Evolutionary conservation across 2,113 vertebrate genomes (phyloP), one percentile per base, ranked within the genome.

Genomic region (Picathartes gymnocephalus): DNA sequence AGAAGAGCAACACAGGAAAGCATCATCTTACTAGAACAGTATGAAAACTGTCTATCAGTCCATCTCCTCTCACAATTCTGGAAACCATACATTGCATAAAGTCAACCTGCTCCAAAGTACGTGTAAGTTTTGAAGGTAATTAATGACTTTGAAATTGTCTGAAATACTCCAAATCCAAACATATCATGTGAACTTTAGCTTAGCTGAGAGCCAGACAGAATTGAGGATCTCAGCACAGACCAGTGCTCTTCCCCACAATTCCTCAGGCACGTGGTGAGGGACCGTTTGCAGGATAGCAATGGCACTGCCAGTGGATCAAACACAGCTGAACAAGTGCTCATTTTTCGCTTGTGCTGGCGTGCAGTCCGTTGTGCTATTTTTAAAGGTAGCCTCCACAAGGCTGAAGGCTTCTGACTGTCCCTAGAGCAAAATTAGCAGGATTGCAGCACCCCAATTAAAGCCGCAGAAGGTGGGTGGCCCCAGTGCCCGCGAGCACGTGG

Each of bases 231-330:
- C 69, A 30, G 62, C 39, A 51, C 0, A 1, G 42, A 39, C 8
- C 54, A 68, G 56, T 1, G 1, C 31, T 85, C n/a, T 58, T 23
- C 47, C 2, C 44, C 30, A 48, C 27, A 64, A 17, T 44, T 76
- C 81, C 72, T 54, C 50, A 13, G 11, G 16, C n/a, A 19, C 0
- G 0, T 1, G 9, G 44, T 20, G 72, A 78, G 0, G 0, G 30
- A 30, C 20, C 0, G 4, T 57, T 56, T 3, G 0, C 3, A 22
- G n/a, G 39, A 64, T 0, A 51, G 44, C 30, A 7, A 5, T 1
- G 13, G 37, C 3, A 10, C 23, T 39, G 64, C 15, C 45, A 69
- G 25, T 0, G 2, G 31, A 68, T 33, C 86, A 69, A 78, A 60
- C 42, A 42, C 18, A 86, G 58, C 44, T 27, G n/a, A 79, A 81